A percentile compares a stretch with the other conserved stretches of the same genome.
Evolutionary conservation across 1,140 invertebrate genomes (phyloP).

Genomic region (Adelges cooleyi): DNA sequence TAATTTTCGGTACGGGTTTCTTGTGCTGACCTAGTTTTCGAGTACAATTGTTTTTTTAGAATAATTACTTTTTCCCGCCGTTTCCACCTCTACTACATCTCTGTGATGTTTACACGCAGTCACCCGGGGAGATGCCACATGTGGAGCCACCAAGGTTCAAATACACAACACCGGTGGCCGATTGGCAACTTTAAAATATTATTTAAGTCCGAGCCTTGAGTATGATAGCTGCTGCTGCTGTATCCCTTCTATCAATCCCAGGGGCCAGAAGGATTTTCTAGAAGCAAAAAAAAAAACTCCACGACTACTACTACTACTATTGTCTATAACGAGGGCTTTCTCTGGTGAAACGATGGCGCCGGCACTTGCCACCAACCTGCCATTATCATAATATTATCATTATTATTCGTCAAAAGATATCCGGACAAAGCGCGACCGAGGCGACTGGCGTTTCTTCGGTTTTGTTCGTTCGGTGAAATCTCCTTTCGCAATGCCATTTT

Average conservation of each 20-base stretch:
- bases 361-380: too few relatives aligned
- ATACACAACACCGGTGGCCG: background rate
- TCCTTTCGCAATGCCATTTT: too few relatives aligned
- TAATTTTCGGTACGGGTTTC: background rate
- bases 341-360: too few relatives aligned
- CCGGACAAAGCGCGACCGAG: too few relatives aligned
- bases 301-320: too few relatives aligned
- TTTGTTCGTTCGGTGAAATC: too few relatives aligned
- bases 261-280: background rate
- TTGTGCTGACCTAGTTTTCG: slow-evolving; percentile 1
- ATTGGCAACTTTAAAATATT: background rate
- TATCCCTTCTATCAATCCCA: background rate
- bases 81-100: background rate
- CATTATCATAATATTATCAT: too few relatives aligned
- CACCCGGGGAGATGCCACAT: background rate
- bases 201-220: background rate
- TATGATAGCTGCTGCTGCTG: background rate
- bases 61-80: slow-evolving; percentile 9
- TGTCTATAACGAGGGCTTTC: too few relatives aligned
- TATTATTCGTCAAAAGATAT: too few relatives aligned
- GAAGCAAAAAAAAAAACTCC: too few relatives aligned
- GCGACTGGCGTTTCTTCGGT: too few relatives aligned
- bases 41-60: slow-evolving; percentile 17
- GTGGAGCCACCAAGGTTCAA: background rate
- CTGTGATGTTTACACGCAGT: background rate